phyloP scores from a whole-genome alignment of 2,888 invertebrate species.

The Polymixis lichenea region DNA sequence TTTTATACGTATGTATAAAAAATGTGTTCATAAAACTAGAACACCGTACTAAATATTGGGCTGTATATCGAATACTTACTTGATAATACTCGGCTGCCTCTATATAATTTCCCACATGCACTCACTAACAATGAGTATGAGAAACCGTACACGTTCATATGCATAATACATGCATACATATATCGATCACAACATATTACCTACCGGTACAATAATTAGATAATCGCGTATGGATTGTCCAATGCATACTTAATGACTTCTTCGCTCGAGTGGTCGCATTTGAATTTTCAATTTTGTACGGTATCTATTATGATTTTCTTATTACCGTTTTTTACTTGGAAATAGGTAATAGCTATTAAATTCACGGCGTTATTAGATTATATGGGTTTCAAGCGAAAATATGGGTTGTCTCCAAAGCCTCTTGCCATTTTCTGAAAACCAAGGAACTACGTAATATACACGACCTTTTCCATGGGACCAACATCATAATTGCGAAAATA shows the following conservation, averaged over 20 bases:
- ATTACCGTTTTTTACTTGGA: not conserved
- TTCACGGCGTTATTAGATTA: not conserved
- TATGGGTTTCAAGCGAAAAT: no score
- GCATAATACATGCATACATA: not conserved
- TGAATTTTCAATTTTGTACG: constrained; percentile 42
- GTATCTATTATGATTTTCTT: no score
- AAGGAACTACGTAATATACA: no score
- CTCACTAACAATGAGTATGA: constrained; percentile 19
- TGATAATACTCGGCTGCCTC: not conserved
- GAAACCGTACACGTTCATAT: constrained; percentile 22
- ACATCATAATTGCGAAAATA: no score
- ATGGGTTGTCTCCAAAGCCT: no score
- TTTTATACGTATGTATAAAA: no score
- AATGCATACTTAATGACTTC: constrained; percentile 61
- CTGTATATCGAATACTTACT: not conserved
- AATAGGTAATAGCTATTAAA: not conserved
- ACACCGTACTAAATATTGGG: not conserved
- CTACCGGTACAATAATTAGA: constrained; percentile 48
- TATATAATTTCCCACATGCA: not conserved
- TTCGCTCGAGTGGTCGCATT: constrained; percentile 43
- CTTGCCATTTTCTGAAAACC: no score
- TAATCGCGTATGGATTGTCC: constrained; percentile 52
- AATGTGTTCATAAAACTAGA: not conserved
- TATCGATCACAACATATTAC: constrained; percentile 6
- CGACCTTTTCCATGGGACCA: no score